Evolutionary conservation across 2,888 invertebrate species (phyloP).

Genomic region (Drosophila merina): DNA sequence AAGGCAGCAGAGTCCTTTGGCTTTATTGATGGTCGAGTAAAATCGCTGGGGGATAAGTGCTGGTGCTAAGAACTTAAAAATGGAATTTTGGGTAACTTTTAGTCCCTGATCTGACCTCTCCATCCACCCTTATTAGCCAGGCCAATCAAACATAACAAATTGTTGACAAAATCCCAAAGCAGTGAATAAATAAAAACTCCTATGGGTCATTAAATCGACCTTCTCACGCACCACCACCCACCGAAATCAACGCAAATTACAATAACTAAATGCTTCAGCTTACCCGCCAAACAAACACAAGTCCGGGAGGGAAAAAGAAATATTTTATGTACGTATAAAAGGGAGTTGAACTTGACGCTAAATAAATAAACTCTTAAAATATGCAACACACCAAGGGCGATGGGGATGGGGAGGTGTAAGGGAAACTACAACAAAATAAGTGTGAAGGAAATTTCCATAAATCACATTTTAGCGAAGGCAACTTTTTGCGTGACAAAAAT

Average conservation of each 20-base stretch:
- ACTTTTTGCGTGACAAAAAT: conserved; percentile 80
- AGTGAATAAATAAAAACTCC: conserved; percentile 66
- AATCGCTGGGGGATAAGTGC: conserved; percentile 11
- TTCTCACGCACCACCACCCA: conserved; percentile 6
- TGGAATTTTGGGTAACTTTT: not conserved
- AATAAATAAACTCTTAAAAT: conserved; percentile 75
- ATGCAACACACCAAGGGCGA: conserved; percentile 45
- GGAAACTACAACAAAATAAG: conserved; percentile 42
- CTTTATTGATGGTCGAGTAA: conserved; percentile 19
- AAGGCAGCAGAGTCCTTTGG: conserved; percentile 16
- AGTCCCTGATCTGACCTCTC: not conserved
- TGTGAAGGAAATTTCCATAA: conserved; percentile 71
- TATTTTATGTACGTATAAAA: conserved; percentile 23
- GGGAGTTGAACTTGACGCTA: conserved; percentile 40
- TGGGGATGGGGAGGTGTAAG: not conserved
- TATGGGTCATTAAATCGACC: conserved; percentile 63
- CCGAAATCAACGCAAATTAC: conserved; percentile 53
- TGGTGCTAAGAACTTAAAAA: conserved; percentile 3
- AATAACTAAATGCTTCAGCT: conserved; percentile 65
- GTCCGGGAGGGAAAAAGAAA: conserved; percentile 6
- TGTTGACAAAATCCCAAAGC: conserved; percentile 72
- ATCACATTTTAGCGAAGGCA: conserved; percentile 63
- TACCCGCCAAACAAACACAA: conserved; percentile 23
- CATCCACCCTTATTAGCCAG: conserved; percentile 13
- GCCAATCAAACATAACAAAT: conserved; percentile 76